A percentile compares a stretch with the other conserved stretches of the same genome.
Conservation (phyloP, 1,140 invertebrate species). For the Thaumetopoea pityocampa region DNA sequence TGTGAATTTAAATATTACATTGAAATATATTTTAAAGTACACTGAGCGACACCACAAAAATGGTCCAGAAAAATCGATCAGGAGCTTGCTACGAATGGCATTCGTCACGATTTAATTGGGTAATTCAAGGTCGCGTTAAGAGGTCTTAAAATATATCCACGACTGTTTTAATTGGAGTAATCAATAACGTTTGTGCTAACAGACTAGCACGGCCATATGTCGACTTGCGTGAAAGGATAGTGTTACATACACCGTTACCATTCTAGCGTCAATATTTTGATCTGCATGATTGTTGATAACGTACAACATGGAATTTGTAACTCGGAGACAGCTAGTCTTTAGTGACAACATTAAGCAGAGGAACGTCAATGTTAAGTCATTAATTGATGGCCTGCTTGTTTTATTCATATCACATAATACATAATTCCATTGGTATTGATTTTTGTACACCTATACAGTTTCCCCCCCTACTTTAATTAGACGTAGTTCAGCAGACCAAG, state of each 20-base stretch:
- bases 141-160: slow-evolving; percentile 29
- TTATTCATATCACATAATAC: slow-evolving; percentile 1
- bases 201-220: slow-evolving; percentile 67
- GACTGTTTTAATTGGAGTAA: slow-evolving; percentile 45
- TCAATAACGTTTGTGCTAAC: slow-evolving; percentile 45
- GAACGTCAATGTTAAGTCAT: slow-evolving; percentile 2
- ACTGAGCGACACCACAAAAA: slow-evolving; percentile 18
- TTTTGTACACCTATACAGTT: slow-evolving; percentile 12
- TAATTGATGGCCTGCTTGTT: not conserved
- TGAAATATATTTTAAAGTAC: slow-evolving; percentile 15
- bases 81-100: slow-evolving; percentile 36
- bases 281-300: slow-evolving; percentile 19
- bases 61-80: slow-evolving; percentile 41
- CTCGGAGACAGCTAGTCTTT: slow-evolving; percentile 17
- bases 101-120: slow-evolving; percentile 37
- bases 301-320: slow-evolving; percentile 10
- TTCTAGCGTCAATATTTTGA: slow-evolving; percentile 29
- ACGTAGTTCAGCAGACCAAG: too few species aligned
- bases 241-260: slow-evolving; percentile 57
- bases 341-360: slow-evolving; percentile 5
- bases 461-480: too few species aligned
- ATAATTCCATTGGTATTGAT: slow-evolving; percentile 10
- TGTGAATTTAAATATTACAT: slow-evolving; percentile 10
- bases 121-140: slow-evolving; percentile 39
- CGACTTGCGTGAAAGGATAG: slow-evolving; percentile 59